Evolutionary conservation across 1,140 invertebrate genomes (phyloP).

Genomic region (Hyposmocoma kahamanoa): DNA sequence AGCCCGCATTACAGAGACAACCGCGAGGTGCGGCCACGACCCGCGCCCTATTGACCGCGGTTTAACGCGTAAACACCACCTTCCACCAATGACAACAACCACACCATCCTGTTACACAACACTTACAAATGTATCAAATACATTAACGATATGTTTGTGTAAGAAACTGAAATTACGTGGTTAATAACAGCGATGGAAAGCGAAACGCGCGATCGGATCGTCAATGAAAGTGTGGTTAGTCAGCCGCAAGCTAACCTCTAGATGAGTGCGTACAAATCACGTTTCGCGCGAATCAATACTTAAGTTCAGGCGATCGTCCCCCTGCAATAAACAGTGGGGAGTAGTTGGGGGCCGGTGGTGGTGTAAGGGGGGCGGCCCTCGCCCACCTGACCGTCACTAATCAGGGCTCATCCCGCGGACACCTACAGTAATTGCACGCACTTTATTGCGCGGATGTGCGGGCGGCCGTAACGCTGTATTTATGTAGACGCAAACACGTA

Average conservation of each 20-base stretch:
- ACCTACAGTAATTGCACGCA: conserved; percentile 59
- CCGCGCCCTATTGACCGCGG: conserved; percentile 58
- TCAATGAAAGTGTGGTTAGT: conserved; percentile 16
- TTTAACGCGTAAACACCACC: conserved; percentile 55
- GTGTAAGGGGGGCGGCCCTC: conserved; percentile 22
- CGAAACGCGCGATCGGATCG: conserved; percentile 16
- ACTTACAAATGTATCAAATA: too few relatives aligned
- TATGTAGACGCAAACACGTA: too few relatives aligned
- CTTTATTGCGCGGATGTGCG: conserved; percentile 37
- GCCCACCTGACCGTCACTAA: conserved; percentile 70
- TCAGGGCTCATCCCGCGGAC: conserved; percentile 67
- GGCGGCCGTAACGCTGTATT: too few relatives aligned
- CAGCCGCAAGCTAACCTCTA: conserved; percentile 41
- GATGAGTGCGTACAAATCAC: conserved; percentile 72
- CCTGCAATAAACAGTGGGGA: conserved; percentile 59
- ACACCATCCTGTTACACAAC: too few relatives aligned
- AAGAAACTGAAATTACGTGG: too few relatives aligned
- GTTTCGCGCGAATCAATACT: conserved; percentile 73
- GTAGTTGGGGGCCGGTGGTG: conserved; percentile 36
- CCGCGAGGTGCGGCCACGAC: conserved; percentile 56
- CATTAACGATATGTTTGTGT: too few relatives aligned
- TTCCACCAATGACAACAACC: neutral
- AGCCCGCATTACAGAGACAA: conserved; percentile 45
- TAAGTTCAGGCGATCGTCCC: conserved; percentile 68
- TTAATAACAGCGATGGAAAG: conserved; percentile 23